Conservation (phyloP, 2,888 invertebrate genomes). For the Belgica antarctica region DNA sequence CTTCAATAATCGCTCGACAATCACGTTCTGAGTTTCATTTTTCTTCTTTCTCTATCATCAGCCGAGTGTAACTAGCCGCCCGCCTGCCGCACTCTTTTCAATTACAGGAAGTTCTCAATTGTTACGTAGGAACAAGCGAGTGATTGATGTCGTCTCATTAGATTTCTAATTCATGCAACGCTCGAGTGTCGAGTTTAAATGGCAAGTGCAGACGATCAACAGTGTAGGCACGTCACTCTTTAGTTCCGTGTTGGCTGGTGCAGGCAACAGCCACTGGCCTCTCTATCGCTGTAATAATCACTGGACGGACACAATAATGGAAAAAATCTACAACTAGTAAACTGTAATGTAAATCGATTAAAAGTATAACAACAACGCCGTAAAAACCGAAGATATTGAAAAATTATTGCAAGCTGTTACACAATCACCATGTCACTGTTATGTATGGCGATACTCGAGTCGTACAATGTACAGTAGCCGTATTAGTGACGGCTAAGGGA, state of each 20-base stretch:
- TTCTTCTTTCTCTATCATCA: neutral
- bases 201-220: neutral
- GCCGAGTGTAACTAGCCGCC: neutral
- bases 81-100: conserved; percentile 8
- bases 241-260: too few species aligned
- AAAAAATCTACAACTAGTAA: conserved; percentile 12
- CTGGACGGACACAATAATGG: conserved; percentile 1
- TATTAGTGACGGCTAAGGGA: neutral
- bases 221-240: too few species aligned
- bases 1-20: neutral
- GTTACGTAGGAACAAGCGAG: too few species aligned
- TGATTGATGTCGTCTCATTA: conserved; percentile 41
- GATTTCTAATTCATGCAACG: conserved; percentile 28
- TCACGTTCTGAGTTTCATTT: neutral
- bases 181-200: neutral
- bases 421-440: conserved; percentile 12
- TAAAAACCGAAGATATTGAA: neutral
- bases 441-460: neutral
- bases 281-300: conserved; percentile 7
- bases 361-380: conserved; percentile 8
- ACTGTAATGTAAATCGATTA: conserved; percentile 42
- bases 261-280: neutral
- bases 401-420: conserved; percentile 40
- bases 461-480: conserved; percentile 22
- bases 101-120: conserved; percentile 40